Percentiles rank a stretch among this genome's conserved stretches.
Evolutionary conservation across 2,113 vertebrate species (phyloP).

Genomic region (Axis porcinus): DNA sequence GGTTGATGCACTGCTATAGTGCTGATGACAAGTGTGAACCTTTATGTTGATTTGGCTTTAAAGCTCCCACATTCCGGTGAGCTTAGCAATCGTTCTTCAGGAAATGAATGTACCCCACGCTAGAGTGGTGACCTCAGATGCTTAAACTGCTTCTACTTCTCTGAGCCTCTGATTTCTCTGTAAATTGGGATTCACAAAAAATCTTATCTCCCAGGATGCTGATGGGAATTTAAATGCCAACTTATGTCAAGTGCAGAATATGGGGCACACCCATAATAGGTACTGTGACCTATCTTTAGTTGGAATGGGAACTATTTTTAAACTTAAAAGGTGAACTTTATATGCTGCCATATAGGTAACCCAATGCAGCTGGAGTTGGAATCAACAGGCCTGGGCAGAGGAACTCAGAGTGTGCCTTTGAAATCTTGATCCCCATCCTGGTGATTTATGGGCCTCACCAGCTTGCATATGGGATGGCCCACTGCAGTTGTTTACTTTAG

Average conservation of each 20-base stretch:
- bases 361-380: conserved; percentile 60
- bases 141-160: not conserved
- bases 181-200: not conserved
- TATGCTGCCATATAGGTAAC: conserved; percentile 63
- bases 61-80: not conserved
- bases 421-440: conserved; percentile 62
- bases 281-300: conserved; percentile 17
- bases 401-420: conserved; percentile 67
- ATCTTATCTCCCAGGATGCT: not conserved
- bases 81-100: not conserved
- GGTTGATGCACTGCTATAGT: not conserved
- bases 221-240: not conserved
- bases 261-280: not conserved
- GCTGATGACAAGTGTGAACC: not conserved
- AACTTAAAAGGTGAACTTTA: conserved; percentile 65
- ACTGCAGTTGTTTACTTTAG: conserved; percentile 62
- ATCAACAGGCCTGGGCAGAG: conserved; percentile 64
- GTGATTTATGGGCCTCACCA: conserved; percentile 72
- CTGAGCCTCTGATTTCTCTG: not conserved
- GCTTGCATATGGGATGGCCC: conserved; percentile 38
- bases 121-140: not conserved
- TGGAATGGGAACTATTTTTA: conserved; percentile 61
- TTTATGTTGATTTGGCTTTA: not conserved
- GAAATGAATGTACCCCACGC: not conserved
- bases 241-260: not conserved